Base-by-base conservation (phyloP, 2,113 vertebrate genomes). In the Pao palembangensis region DNA sequence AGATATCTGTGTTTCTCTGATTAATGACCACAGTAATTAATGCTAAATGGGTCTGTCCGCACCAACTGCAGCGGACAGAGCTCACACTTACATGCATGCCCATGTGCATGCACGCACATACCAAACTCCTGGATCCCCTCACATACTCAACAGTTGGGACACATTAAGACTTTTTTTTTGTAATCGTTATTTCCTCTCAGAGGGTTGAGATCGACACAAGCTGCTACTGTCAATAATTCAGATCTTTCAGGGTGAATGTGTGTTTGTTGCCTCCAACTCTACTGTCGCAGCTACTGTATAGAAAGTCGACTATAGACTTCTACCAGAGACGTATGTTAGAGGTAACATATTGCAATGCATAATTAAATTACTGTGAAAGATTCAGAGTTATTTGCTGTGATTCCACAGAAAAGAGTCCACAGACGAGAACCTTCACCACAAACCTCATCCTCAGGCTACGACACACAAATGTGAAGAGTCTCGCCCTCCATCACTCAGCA, bases 1-100 rank as follows among this genome's bases (percentile, higher is more conserved):
- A 78, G 80, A 82, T 85, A 89, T 89, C 84, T 88, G 87, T 82
- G 79, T 76, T 81, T 78, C 67, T 87, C 78, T 92, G 90, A 92
- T 92, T 91, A 91, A 92, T 91, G 83, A 76, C 78, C 69, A 65
- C 80, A 76, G 83, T 92, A 92, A 92, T 91, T 91, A 89, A 90
- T 88, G 89, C 82, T 88, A 89, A 91, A 89, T 74, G 88, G 84
- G 85, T 87, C 84, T 87, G 82, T 85, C 77, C 73, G 60, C 87
- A 76, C 82, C 88, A 88, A 79, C 79, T 73, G 80, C 78, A 79
- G 25, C n/a, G 42, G 76, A 64, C 71, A 47, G 57, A 73, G 60
- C 63, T 51, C 48, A 18, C 20, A 68, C 55, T 53, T 51, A 67
- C 59, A 64, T 56, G 51, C 61, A 60, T 11, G 15, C 58, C 67